Conservation (phyloP, 1,140 invertebrate species). For the Cydia splendana region DNA sequence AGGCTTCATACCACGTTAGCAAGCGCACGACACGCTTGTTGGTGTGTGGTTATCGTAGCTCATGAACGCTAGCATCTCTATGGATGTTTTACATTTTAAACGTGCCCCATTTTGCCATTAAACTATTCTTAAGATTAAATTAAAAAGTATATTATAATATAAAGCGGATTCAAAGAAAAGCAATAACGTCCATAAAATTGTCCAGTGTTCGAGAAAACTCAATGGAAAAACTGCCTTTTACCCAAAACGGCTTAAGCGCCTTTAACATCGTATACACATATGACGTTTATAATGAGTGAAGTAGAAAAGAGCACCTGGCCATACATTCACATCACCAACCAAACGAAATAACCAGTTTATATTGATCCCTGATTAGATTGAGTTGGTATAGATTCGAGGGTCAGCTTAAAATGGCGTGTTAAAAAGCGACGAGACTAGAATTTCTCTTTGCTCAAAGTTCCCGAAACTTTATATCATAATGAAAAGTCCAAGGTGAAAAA, state of each 20-base stretch:
- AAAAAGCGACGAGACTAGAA: background rate
- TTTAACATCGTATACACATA: background rate
- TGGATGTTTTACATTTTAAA: no score
- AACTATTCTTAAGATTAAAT: background rate
- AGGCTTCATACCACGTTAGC: no score
- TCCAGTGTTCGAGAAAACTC: constrained; percentile 11
- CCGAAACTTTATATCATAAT: constrained; percentile 39
- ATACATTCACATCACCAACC: background rate
- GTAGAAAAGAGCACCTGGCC: constrained; percentile 7
- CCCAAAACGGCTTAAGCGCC: background rate
- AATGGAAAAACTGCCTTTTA: background rate
- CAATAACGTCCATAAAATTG: constrained; percentile 20
- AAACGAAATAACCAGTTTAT: background rate
- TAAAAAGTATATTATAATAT: constrained; percentile 1
- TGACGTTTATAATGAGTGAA: background rate
- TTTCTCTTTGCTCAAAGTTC: constrained; percentile 20
- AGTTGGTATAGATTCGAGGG: background rate
- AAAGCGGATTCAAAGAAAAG: constrained; percentile 1
- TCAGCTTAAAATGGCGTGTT: background rate
- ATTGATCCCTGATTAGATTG: background rate
- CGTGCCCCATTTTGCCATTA: background rate
- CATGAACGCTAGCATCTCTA: no score
- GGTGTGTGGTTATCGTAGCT: no score
- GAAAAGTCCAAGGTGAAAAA: constrained; percentile 38
- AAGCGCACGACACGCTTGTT: no score